Conservation (phyloP, 2,113 vertebrate species). For the Alces alces region DNA sequence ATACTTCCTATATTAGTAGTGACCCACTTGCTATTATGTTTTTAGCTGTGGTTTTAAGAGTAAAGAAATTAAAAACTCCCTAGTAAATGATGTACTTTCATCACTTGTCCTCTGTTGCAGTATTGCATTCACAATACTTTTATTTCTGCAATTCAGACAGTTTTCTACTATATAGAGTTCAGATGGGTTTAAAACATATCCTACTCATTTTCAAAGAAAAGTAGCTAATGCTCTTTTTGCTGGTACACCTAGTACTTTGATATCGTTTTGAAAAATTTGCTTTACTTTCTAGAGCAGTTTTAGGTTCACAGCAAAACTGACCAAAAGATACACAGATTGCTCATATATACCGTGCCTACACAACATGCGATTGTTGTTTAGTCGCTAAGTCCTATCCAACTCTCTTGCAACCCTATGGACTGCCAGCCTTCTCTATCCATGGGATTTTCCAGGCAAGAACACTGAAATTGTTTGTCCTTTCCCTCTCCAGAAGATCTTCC, state of each 20-base stretch:
- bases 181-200: not conserved
- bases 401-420: not conserved
- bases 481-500: not conserved
- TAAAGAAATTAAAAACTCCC: not conserved
- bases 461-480: not conserved
- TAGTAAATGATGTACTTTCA: not conserved
- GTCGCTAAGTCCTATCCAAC: not conserved
- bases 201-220: not conserved
- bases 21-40: not conserved
- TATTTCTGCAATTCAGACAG: not conserved
- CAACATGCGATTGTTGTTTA: not conserved
- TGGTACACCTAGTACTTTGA: not conserved
- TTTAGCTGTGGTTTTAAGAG: not conserved
- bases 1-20: not conserved
- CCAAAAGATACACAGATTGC: not conserved
- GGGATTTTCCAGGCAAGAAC: not conserved
- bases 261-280: not conserved
- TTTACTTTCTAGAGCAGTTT: not conserved
- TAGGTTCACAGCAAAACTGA: not conserved
- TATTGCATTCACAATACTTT: not conserved
- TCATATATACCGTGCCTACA: not conserved
- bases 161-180: not conserved
- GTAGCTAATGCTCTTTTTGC: not conserved
- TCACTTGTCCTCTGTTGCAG: not conserved
- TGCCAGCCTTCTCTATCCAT: not conserved